These are phyloP conservation scores for Drosophila nebulosa DNA, from an alignment of 1,140 invertebrate species.

Conservation along the genomic window DNA sequence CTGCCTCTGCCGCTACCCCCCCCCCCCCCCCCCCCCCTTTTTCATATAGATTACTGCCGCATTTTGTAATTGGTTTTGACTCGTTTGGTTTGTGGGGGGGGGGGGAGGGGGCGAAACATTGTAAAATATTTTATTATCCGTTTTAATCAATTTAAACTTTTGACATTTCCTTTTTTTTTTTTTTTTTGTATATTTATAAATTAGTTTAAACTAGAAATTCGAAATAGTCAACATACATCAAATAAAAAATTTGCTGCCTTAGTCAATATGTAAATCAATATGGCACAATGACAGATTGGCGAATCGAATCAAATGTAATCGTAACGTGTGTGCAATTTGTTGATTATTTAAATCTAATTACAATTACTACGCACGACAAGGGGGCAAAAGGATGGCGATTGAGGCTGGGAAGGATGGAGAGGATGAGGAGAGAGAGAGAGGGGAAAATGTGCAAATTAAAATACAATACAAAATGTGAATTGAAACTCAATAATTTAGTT, in stretches of 20 bases:
- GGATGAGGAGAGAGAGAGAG: too few species aligned
- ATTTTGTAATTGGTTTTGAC: slow-evolving; percentile 26
- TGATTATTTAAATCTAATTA: slow-evolving; percentile 61
- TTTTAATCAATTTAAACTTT: slow-evolving; percentile 9
- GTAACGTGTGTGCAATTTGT: slow-evolving; percentile 25
- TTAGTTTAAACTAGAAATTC: slow-evolving; percentile 45
- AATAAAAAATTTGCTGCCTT: too few species aligned
- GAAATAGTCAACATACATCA: slow-evolving; percentile 34
- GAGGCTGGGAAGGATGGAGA: background rate
- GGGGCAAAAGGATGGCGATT: background rate
- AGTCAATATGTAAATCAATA: background rate
- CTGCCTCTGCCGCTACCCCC: background rate
- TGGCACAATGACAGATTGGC: background rate
- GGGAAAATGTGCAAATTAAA: slow-evolving; percentile 57
- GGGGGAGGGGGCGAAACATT: background rate
- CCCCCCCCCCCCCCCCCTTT: background rate
- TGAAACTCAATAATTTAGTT: slow-evolving; percentile 43
- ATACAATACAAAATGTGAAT: slow-evolving; percentile 29
- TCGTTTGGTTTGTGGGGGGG: background rate
- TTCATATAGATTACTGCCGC: background rate
- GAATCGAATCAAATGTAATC: background rate
- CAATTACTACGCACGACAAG: slow-evolving; percentile 24
- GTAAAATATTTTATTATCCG: slow-evolving; percentile 5
- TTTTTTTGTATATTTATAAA: slow-evolving; percentile 11
- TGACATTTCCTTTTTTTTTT: slow-evolving; percentile 7